These are phyloP conservation scores for Perca fluviatilis DNA, from an alignment of 2,113 vertebrate species.

Conservation along the genomic window DNA sequence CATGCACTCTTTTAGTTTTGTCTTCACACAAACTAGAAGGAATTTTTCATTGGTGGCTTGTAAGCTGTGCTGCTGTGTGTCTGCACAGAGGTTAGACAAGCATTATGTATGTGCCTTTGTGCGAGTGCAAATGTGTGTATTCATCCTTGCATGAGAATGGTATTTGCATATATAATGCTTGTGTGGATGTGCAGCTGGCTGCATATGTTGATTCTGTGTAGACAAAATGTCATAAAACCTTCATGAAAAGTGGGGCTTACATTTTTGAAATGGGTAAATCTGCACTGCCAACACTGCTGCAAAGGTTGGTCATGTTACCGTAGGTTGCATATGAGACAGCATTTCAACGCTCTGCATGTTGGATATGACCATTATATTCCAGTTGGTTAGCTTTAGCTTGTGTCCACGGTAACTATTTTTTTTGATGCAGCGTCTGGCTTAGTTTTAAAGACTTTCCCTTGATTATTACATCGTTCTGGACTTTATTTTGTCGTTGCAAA, in stretches of 20 bases:
- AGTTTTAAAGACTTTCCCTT: neutral
- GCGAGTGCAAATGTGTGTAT: slow-evolving; percentile 1
- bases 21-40: slow-evolving; percentile 10
- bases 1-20: slow-evolving; percentile 32
- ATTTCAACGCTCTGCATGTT: neutral
- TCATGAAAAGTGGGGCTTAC: slow-evolving; percentile 13
- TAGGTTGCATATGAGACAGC: neutral
- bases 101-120: neutral
- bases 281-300: neutral
- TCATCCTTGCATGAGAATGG: neutral
- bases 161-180: slow-evolving; percentile 43
- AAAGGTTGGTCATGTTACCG: neutral
- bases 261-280: neutral
- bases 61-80: neutral
- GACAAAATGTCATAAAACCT: slow-evolving; percentile 24
- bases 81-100: neutral
- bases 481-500: neutral
- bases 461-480: neutral
- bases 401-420: neutral
- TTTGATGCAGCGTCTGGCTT: neutral
- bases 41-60: slow-evolving; percentile 3
- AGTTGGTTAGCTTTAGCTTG: neutral
- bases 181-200: neutral
- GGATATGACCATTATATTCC: neutral
- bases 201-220: neutral